Base-by-base conservation (phyloP, 2,797 vertebrate genomes). In the Bryconaethiops microstoma region DNA sequence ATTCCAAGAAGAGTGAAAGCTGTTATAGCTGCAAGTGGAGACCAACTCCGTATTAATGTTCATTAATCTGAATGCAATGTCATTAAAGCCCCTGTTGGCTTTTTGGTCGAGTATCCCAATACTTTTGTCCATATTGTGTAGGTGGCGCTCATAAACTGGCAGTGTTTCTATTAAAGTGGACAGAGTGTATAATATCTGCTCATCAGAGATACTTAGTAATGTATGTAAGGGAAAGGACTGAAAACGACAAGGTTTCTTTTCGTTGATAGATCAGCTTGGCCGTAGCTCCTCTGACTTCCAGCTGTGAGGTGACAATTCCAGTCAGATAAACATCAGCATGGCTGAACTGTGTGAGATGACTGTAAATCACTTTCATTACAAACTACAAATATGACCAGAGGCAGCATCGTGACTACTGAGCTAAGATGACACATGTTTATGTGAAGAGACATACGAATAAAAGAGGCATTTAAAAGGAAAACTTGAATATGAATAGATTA, bases 321-420 rank as follows among this genome's bases (percentile, higher is more conserved):
- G 52, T 17, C 29, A 69, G 52, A 57, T 59, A 68, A 69, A 78
- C 29, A 72, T 39, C 23, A 72, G 57, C 42, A 50, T 7, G 57
- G 12, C 16, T 23, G 68, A 50, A 19, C 57, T 62, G 67, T 21
- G 45, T 21, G 55, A 71, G 19, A 54, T 45, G 29, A 59, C 68
- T 35, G 12, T 40, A 64, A 64, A 79, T 79, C 57, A 9, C 48
- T 79, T 64, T 13, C 67, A 23, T 48, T 21, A 48, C 40, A 69
- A 50, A 70, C 1, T 17, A 70, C 17, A 25, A 70, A 52, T 45
- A 5, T 7, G 4, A 16, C 39, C 19, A 45, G 39, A 45, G 8
- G 45, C 21, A 52, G 40, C 13, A 48, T 2, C 21, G 19, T 68
- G 17, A 45, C 48, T 5, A 40, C 45, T 29, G 12, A 0, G 48